Percentiles rank a stretch among this genome's conserved stretches.
phyloP scores from a whole-genome alignment of 2,888 invertebrate genomes.

The Spodoptera picta region DNA sequence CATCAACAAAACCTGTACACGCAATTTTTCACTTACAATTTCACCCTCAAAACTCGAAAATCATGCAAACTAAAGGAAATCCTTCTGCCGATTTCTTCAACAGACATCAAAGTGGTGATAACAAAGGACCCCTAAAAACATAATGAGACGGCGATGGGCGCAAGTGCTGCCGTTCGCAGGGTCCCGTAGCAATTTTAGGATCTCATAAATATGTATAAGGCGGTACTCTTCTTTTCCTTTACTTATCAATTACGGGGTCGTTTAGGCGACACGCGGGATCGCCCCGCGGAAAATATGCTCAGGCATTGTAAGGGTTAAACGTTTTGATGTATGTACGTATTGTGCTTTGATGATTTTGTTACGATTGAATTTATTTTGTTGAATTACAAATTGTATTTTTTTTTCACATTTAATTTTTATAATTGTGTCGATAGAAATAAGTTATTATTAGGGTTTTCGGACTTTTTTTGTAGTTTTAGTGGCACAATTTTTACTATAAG shows the following conservation, averaged over 20 bases:
- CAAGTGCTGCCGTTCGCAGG: slow-evolving; percentile 87
- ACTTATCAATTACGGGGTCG: slow-evolving; percentile 88
- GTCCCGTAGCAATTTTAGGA: slow-evolving; percentile 85
- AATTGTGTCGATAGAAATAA: no score
- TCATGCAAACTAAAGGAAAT: slow-evolving; percentile 76
- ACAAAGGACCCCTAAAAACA: slow-evolving; percentile 86
- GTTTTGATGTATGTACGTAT: slow-evolving; percentile 54
- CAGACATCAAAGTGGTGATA: slow-evolving; percentile 85
- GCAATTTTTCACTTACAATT: slow-evolving; percentile 52
- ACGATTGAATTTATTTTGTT: slow-evolving; percentile 45
- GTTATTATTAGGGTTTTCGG: neutral
- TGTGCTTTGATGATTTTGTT: slow-evolving; percentile 68
- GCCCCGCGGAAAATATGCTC: slow-evolving; percentile 73
- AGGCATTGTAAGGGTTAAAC: slow-evolving; percentile 79
- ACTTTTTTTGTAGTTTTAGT: neutral
- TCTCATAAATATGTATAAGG: slow-evolving; percentile 88
- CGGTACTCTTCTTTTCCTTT: slow-evolving; percentile 87
- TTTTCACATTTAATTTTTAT: no score
- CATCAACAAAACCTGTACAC: slow-evolving; percentile 8
- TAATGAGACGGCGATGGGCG: slow-evolving; percentile 83
- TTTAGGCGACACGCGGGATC: slow-evolving; percentile 82
- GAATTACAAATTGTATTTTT: slow-evolving; percentile 4
- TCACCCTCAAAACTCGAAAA: slow-evolving; percentile 62
- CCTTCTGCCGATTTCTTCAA: slow-evolving; percentile 76
- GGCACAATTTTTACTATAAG: no score